Evolutionary conservation across 2,888 invertebrate genomes (phyloP).

Genomic region (Lasius platythorax): DNA sequence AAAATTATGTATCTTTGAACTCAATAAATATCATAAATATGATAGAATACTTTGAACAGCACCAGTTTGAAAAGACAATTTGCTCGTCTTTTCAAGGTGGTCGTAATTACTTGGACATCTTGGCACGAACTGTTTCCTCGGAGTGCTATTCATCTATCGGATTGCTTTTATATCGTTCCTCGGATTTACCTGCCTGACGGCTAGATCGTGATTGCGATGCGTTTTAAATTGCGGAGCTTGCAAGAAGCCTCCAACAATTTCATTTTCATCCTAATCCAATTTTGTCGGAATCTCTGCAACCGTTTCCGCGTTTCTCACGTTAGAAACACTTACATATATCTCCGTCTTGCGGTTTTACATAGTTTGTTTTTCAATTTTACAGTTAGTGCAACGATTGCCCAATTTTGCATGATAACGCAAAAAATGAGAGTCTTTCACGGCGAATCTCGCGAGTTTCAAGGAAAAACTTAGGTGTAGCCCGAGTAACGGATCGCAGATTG

Average conservation of each 20-base stretch:
- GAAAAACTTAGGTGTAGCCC: not conserved
- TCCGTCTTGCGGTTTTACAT: not conserved
- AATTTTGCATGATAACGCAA: not conserved
- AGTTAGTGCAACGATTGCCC: not conserved
- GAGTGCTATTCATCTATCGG: constrained; percentile 36
- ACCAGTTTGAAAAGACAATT: constrained; percentile 3
- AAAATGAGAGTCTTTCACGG: not conserved
- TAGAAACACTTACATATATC: not conserved
- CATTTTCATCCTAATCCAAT: constrained; percentile 45
- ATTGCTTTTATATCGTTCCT: constrained; percentile 15
- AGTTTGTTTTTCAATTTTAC: not conserved
- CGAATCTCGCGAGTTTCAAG: not conserved
- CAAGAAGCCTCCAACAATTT: constrained; percentile 4
- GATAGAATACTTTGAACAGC: not conserved
- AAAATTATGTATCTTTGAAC: not conserved
- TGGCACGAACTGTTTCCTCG: constrained; percentile 47
- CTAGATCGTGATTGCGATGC: constrained; percentile 30
- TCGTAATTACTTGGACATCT: constrained; percentile 50
- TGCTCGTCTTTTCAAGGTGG: constrained; percentile 43
- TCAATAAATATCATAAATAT: not conserved
- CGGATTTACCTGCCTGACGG: not conserved
- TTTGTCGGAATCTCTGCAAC: constrained; percentile 47
- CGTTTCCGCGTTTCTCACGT: constrained; percentile 43
- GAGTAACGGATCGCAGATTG: constrained; percentile 14
- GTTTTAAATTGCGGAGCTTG: not conserved